Evolutionary conservation across 2,888 invertebrate species (phyloP), one percentile per base, ranked within the genome.

Genomic region (Callyntrura sp.): DNA sequence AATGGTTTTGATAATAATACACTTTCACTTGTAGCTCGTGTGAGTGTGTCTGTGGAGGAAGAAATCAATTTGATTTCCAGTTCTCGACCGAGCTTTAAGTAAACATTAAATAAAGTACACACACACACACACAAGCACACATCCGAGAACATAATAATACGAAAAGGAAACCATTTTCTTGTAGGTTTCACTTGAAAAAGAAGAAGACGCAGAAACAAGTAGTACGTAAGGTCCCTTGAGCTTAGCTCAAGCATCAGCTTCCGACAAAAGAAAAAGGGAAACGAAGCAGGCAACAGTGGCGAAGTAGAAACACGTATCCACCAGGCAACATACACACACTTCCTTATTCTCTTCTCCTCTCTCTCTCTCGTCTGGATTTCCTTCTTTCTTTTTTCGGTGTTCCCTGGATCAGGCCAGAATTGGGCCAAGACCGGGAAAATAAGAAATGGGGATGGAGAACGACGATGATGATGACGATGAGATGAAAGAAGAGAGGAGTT

Each of bases 21-120:
- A 83, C 88, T 88, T 88, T 88, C 83, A 88, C 88, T 88, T 88
- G 83, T 82, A 55, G 82, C 82, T 62, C 70, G 83, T 60, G 28
- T n/a, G n/a, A n/a, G n/a, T 43, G 14, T 57, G 82, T 51, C 51
- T 35, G 43, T 82, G 48, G 25, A 82, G 23, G 55, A 73, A 83
- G 83, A 83, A 88, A 88, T 88, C 88, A 88, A 88, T 88, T 88
- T 88, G 88, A 88, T 82, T 88, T 88, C 82, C 82, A 88, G 88
- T 88, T 82, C 73, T 73, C 82, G 62, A 88, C 88, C 76, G 82
- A 88, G 88, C 88, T 88, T 88, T 88, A 82, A 82, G 88, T 82
- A 88, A 88, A 88, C 88, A 88, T 57, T 82, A 82, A 73, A 73
- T 73, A 82, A 60, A 82, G 88, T 88, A 87, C 82, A 88, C 76